Conservation (phyloP, 2,888 invertebrate species). For the Caenorhabditis doughertyi region DNA sequence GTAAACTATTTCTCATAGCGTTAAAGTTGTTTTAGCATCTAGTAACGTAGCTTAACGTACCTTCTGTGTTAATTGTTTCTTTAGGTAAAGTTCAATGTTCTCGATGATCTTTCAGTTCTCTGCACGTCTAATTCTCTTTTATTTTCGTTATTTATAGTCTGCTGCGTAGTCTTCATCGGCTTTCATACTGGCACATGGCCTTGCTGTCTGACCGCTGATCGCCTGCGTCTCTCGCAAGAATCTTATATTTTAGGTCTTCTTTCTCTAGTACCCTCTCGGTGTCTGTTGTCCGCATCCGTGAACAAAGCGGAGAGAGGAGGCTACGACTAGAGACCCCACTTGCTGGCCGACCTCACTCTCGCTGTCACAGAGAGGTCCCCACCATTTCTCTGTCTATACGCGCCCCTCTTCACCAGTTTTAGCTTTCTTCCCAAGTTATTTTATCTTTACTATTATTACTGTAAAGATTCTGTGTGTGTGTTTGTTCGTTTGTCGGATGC, state of each 20-base stretch:
- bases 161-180: constrained; percentile 10
- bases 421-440: neutral
- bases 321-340: constrained; percentile 32
- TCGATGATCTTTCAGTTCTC: constrained; percentile 1
- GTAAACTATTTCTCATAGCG: too few relatives aligned
- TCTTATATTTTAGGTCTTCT: neutral
- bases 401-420: neutral
- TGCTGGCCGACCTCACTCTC: constrained; percentile 26
- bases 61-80: too few relatives aligned
- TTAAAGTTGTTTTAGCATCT: too few relatives aligned
- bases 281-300: constrained; percentile 38
- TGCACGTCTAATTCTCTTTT: constrained; percentile 11
- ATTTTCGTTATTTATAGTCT: constrained; percentile 35
- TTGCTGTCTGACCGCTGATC: constrained; percentile 59
- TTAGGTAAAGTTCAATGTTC: constrained; percentile 15
- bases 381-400: neutral
- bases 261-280: constrained; percentile 15
- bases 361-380: constrained; percentile 4
- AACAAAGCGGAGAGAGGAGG: constrained; percentile 33
- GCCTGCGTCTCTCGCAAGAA: constrained; percentile 28
- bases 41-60: too few relatives aligned
- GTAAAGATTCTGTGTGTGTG: too few relatives aligned
- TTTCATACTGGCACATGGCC: constrained; percentile 8
- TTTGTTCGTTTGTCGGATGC: too few relatives aligned
- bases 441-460: too few relatives aligned